phyloP scores from a whole-genome alignment of 2,113 vertebrate species.

The Centrocercus urophasianus region DNA sequence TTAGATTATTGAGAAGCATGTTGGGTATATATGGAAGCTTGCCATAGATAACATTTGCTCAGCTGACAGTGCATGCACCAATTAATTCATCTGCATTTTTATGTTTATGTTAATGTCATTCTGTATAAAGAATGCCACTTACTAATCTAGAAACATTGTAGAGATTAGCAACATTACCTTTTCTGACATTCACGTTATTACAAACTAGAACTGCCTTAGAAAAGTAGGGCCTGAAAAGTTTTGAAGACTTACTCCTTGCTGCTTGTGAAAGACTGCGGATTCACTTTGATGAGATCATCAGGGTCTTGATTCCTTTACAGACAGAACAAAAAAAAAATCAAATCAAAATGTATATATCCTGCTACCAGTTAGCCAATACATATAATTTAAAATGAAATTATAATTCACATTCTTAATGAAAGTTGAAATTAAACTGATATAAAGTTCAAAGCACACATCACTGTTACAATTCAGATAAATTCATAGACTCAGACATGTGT shows the following conservation, averaged over 20 bases:
- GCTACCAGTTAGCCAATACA: neutral
- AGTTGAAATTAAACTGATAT: neutral
- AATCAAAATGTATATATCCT: neutral
- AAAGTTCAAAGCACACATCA: neutral
- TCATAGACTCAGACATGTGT: neutral
- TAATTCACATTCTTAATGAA: neutral
- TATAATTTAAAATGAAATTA: neutral
- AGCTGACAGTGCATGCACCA: neutral
- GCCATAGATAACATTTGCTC: neutral
- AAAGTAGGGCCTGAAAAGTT: neutral
- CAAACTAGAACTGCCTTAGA: neutral
- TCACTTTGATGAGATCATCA: slow-evolving; percentile 7
- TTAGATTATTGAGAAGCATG: neutral
- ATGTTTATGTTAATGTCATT: neutral
- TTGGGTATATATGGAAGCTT: neutral
- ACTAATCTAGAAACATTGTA: neutral
- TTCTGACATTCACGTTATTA: neutral
- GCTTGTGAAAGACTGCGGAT: neutral
- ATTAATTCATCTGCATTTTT: neutral
- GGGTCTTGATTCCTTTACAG: slow-evolving; percentile 38
- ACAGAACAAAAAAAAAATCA: slow-evolving; percentile 28
- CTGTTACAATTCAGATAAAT: neutral
- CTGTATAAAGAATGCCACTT: neutral
- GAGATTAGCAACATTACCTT: neutral
- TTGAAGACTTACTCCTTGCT: slow-evolving; percentile 39